Evolutionary conservation across 2,888 invertebrate species (phyloP), one percentile per base, ranked within the genome.

Genomic region (Macrophya alboannulata): DNA sequence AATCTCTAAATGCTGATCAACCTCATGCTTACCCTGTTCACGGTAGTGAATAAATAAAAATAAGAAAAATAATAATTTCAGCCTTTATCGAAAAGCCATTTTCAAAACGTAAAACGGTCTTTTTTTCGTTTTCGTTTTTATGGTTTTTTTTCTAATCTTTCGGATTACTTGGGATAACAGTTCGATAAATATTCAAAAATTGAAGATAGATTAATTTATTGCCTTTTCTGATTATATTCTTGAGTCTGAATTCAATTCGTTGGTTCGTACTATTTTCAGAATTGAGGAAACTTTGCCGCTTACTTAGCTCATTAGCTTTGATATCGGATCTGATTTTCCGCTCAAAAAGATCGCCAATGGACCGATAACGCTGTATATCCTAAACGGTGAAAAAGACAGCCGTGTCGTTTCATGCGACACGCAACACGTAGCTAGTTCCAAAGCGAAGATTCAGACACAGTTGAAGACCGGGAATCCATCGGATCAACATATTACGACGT

Each of bases 401-500:
- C 31, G 9, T 6, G 31, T 10, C 68, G 17, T 59, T 48, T 83
- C 62, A 59, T 62, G 83, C 65, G 68, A 25, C 25, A 71, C 65
- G 83, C 83, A 83, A 83, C 83, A 83, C 83, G 83, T 83, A 83
- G 83, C 83, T 68, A 83, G 83, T 83, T 83, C 40, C 83, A 62
- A 51, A 81, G 37, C 77, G 81, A 62, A n/a, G 62, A 81, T 81
- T 51, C 81, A 81, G 81, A 21, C 81, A 21, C 43, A 62, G 81
- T 81, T 43, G 37, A 31, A 68, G 83, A 83, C 59, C 21, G 31
- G 45, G 48, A 83, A 68, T 68, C 48, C 65, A 68, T 83, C 83
- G 45, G 31, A 83, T 83, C 83, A 71, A 48, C 83, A 71, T 65
- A 83, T 83, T 83, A 68, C 68, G 83, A 83, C 68, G 51, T 21